These are phyloP conservation scores for Leptinotarsa undecemlineata DNA, from an alignment of 1,140 invertebrate species.

Conservation along the genomic window DNA sequence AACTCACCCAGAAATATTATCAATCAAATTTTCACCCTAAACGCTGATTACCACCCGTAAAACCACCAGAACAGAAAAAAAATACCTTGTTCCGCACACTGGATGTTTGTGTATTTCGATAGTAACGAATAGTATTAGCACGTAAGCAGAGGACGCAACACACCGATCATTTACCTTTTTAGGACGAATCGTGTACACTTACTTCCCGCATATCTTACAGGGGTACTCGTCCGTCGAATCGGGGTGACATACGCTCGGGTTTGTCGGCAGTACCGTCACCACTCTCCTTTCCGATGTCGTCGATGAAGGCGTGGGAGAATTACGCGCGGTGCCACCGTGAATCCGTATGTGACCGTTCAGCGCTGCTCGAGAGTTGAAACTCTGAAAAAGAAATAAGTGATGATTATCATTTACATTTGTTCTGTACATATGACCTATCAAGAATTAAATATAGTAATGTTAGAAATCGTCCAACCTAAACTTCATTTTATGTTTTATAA, in stretches of 20 bases:
- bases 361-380: constrained; percentile 78
- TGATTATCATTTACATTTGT: background rate
- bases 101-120: constrained; percentile 47
- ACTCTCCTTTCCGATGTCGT: constrained; percentile 50
- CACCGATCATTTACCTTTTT: constrained; percentile 55
- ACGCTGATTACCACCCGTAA: background rate
- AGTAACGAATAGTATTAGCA: constrained; percentile 50
- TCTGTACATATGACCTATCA: too few relatives aligned
- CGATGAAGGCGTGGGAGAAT: constrained; percentile 61
- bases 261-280: constrained; percentile 13
- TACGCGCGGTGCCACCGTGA: constrained; percentile 60
- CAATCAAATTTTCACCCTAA: background rate
- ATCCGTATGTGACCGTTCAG: constrained; percentile 76
- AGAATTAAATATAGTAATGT: too few relatives aligned
- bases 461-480: too few relatives aligned
- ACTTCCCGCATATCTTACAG: constrained; percentile 98
- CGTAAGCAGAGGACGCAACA: constrained; percentile 52
- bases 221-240: constrained; percentile 69
- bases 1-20: too few relatives aligned
- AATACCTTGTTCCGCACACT: constrained; percentile 53
- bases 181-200: constrained; percentile 67
- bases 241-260: constrained; percentile 42
- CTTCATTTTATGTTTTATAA: too few relatives aligned
- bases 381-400: constrained; percentile 60
- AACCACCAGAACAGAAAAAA: constrained; percentile 34